Conservation (phyloP, 2,113 vertebrate species). For the Anthoscopus minutus region DNA sequence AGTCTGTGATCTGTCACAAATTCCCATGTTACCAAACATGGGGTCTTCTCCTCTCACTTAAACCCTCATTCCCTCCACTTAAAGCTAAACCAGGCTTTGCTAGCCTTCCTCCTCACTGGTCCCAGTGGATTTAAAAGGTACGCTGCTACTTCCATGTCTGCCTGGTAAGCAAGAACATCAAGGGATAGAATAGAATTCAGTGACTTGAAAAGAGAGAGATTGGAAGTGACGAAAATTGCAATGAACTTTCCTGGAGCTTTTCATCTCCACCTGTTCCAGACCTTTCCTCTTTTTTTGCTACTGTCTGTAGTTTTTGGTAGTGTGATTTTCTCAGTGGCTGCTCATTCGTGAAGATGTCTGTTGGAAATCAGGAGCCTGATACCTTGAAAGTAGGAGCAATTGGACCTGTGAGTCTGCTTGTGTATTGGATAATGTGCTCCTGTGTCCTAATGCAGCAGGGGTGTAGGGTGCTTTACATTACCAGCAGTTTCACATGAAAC, state of each 20-base stretch:
- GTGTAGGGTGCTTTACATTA: accelerated
- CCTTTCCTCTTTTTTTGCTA: not conserved
- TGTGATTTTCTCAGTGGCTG: not conserved
- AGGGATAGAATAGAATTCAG: not conserved
- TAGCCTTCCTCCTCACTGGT: not conserved
- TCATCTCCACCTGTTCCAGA: not conserved
- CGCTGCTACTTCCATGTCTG: not conserved
- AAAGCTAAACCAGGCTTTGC: not conserved
- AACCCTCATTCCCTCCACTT: not conserved
- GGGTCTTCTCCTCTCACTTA: not conserved
- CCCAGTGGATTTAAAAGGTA: not conserved
- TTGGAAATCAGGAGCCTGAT: not conserved
- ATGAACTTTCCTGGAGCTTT: not conserved
- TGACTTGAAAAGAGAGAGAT: not conserved
- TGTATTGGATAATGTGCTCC: not conserved
- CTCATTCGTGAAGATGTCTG: accelerated
- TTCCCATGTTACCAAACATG: accelerated
- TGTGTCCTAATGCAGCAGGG: not conserved
- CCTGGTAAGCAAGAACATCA: not conserved
- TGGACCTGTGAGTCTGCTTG: not conserved
- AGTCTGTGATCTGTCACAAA: not conserved
- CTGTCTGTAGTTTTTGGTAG: not conserved
- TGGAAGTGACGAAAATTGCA: not conserved
- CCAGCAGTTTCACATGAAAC: not conserved
- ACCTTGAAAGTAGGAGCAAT: not conserved